Percentiles rank a stretch among this genome's conserved stretches.
Conservation (phyloP, 92 coral and sea anemone genomes). For the Zoanthus sansibaricus region DNA sequence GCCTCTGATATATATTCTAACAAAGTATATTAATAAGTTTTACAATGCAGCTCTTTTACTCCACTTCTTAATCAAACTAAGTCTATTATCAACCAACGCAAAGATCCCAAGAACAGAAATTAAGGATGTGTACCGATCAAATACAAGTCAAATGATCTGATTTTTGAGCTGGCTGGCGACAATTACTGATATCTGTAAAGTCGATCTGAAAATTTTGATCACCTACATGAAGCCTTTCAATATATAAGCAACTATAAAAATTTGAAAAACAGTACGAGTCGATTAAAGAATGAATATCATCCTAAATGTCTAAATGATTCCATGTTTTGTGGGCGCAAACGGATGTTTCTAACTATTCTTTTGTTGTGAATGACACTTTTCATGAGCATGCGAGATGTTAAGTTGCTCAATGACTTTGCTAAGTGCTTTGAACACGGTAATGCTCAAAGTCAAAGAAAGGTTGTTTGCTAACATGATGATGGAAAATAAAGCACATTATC, state of each 20-base stretch:
- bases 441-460: background rate
- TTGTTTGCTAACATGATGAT: conserved; percentile 27
- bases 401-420: background rate
- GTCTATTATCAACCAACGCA: background rate
- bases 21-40: background rate
- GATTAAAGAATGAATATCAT: background rate
- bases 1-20: background rate
- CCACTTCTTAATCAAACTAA: background rate
- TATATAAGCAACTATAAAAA: background rate
- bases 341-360: background rate
- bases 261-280: conserved; percentile 15
- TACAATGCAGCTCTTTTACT: background rate
- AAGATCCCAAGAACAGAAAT: background rate
- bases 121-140: background rate
- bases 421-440: conserved; percentile 2
- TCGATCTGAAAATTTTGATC: background rate
- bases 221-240: background rate
- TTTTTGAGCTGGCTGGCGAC: background rate
- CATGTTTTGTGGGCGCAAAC: background rate
- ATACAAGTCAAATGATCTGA: background rate
- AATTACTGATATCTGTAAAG: background rate
- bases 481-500: background rate
- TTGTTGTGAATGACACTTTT: background rate
- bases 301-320: background rate
- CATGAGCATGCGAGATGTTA: background rate